A percentile compares a stretch with the other conserved stretches of the same genome.
These are phyloP conservation scores for Megaustenia siamemsis DNA, from an alignment of 2,888 invertebrate species.

Conservation along the genomic window DNA sequence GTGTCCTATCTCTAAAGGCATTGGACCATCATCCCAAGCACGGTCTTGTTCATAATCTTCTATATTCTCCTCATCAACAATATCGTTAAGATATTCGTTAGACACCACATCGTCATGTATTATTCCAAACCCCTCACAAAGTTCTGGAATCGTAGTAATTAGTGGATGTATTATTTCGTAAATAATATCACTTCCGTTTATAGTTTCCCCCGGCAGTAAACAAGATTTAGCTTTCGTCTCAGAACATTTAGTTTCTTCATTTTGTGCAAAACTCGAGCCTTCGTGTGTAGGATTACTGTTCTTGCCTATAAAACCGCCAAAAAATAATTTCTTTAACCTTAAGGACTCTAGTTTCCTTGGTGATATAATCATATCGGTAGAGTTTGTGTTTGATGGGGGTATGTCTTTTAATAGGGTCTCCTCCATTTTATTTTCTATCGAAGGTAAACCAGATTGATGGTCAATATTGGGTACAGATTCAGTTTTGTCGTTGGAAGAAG, in stretches of 20 bases:
- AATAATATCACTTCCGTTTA: background rate
- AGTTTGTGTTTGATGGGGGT: background rate
- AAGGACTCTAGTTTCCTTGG: background rate
- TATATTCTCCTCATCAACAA: background rate
- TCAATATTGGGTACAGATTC: too few species aligned
- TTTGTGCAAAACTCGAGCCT: too few species aligned
- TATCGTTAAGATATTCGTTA: too few species aligned
- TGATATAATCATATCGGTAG: background rate
- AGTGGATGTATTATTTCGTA: background rate
- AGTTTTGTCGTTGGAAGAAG: background rate
- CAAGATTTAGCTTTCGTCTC: background rate
- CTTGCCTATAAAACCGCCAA: constrained; percentile 22
- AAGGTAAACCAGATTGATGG: too few species aligned
- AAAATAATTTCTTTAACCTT: background rate
- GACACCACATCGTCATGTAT: too few species aligned
- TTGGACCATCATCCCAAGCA: background rate
- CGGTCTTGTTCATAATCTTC: background rate
- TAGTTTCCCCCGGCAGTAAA: too few species aligned
- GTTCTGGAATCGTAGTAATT: background rate
- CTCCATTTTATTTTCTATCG: background rate
- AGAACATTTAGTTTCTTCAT: too few species aligned
- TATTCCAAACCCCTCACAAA: background rate
- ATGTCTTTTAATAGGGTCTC: background rate
- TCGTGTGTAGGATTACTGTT: background rate
- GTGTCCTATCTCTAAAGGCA: constrained; percentile 11